Conservation (phyloP, 2,888 invertebrate genomes). For the Sicus ferrugineus region DNA sequence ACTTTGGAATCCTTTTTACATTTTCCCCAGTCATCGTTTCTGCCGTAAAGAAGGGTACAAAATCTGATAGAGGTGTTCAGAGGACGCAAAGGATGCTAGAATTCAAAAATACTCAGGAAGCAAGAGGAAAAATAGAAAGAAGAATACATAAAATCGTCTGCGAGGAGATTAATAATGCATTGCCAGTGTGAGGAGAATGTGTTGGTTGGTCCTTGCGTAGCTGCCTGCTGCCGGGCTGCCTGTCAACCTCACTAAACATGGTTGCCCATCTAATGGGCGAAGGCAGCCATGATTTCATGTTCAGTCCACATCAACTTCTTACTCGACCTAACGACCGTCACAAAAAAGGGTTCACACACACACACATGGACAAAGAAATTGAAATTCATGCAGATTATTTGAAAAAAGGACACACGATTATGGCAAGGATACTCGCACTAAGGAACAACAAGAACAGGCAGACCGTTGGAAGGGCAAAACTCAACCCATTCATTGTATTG, state of each 20-base stretch:
- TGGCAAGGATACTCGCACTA: conserved; percentile 1
- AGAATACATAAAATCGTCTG: conserved; percentile 49
- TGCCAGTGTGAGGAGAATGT: conserved; percentile 22
- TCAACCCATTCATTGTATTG: conserved; percentile 7
- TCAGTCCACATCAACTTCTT: conserved; percentile 58
- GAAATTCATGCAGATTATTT: conserved; percentile 55
- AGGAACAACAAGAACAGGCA: conserved; percentile 16
- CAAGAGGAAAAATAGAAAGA: background rate
- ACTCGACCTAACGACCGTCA: conserved; percentile 30
- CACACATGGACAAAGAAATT: conserved; percentile 45
- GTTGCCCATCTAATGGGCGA: conserved; percentile 29
- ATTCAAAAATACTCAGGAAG: conserved; percentile 6
- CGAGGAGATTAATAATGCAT: conserved; percentile 53
- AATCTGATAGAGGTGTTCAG: background rate
- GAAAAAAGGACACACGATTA: conserved; percentile 28
- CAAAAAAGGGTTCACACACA: conserved; percentile 33
- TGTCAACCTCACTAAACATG: conserved; percentile 47
- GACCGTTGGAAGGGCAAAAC: conserved; percentile 7
- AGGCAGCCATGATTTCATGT: conserved; percentile 56
- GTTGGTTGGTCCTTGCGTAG: background rate
- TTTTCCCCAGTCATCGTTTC: background rate
- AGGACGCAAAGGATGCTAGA: conserved; percentile 24
- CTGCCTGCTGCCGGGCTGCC: conserved; percentile 33
- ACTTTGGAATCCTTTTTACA: conserved; percentile 26
- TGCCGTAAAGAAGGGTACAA: background rate